A percentile compares a stretch with the other conserved stretches of the same genome.
These are phyloP conservation scores for Conistra vaccinii DNA, from an alignment of 2,888 invertebrate genomes.

Conservation along the genomic window DNA sequence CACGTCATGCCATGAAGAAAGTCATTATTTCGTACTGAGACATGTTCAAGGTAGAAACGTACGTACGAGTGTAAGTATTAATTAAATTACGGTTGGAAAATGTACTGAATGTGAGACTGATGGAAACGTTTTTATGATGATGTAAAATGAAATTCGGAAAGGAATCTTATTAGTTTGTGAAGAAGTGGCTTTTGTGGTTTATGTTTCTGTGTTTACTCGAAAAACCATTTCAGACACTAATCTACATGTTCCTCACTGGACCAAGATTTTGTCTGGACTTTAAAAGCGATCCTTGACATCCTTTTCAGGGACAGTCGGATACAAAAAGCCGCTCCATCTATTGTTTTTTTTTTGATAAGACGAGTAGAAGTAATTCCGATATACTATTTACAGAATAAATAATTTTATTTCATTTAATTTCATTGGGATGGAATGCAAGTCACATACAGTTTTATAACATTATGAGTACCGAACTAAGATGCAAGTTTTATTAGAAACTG, in stretches of 20 bases:
- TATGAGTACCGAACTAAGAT: neutral
- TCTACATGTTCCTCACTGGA: neutral
- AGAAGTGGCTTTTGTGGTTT: neutral
- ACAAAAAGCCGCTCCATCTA: neutral
- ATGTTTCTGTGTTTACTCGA: neutral
- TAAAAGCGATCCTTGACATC: neutral
- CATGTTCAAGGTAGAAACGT: slow-evolving; percentile 33
- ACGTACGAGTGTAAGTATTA: slow-evolving; percentile 30
- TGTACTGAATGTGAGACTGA: slow-evolving; percentile 25
- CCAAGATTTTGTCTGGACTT: neutral
- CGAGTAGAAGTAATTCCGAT: neutral
- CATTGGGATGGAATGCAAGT: neutral
- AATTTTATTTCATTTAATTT: neutral
- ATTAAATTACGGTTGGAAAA: slow-evolving; percentile 51
- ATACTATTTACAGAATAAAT: neutral
- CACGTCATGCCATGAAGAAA: slow-evolving; percentile 48
- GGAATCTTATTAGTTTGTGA: neutral
- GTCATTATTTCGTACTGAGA: slow-evolving; percentile 55
- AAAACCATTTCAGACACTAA: neutral
- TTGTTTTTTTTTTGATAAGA: neutral
- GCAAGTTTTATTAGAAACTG: neutral
- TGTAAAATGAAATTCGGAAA: slow-evolving; percentile 5
- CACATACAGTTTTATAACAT: neutral
- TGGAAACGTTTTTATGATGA: slow-evolving; percentile 17
- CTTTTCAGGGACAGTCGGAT: neutral